Evolutionary conservation across 2,888 invertebrate genomes (phyloP).

Genomic region (Perizoma flavofasciatum): DNA sequence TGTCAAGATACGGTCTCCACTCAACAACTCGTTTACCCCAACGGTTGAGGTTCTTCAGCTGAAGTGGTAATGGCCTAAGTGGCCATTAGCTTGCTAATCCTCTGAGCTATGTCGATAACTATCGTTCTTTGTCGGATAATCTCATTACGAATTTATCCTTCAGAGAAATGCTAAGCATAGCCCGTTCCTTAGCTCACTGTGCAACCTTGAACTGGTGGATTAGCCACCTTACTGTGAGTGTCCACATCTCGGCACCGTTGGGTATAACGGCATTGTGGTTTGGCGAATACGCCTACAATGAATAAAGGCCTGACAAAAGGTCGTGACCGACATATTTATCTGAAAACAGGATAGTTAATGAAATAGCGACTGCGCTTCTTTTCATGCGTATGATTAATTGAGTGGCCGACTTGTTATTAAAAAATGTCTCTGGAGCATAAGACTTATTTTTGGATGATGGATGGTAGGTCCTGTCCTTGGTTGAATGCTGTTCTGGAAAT

Average conservation of each 20-base stretch:
- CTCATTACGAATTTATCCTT: no score
- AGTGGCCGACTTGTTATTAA: constrained; percentile 44
- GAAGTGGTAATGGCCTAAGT: no score
- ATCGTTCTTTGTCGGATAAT: no score
- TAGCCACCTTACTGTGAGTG: no score
- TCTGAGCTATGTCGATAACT: no score
- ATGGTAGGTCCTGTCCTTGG: constrained; percentile 15
- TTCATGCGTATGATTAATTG: constrained; percentile 49
- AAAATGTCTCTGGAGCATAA: constrained; percentile 39
- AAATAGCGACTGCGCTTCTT: constrained; percentile 20
- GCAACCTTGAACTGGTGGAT: no score
- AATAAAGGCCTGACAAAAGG: constrained; percentile 18
- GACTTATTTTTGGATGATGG: constrained; percentile 30
- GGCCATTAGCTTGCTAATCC: no score
- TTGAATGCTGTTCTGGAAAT: neutral
- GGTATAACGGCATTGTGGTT: neutral
- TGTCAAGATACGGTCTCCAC: no score
- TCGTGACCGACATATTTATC: constrained; percentile 27
- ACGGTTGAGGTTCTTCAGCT: no score
- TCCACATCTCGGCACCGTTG: no score
- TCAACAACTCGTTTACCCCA: no score
- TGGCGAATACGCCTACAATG: neutral
- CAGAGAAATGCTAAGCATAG: neutral
- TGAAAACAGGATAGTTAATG: constrained; percentile 32
- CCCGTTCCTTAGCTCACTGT: no score